Percentiles rank a stretch among this genome's conserved stretches.
phyloP scores from a whole-genome alignment of 2,797 vertebrate species.

The Acrossocheilus wenchowensis region DNA sequence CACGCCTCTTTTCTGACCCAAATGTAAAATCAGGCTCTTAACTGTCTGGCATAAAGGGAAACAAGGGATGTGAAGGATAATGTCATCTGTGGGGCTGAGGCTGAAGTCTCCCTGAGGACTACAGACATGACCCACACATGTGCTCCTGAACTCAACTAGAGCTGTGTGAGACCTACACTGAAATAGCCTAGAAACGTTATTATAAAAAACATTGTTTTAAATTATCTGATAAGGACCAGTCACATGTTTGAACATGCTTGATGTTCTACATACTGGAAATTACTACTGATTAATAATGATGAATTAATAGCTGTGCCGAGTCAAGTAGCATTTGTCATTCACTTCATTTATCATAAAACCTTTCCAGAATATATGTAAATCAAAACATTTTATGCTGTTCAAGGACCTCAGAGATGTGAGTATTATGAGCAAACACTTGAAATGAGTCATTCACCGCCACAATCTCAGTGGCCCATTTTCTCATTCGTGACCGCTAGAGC shows the following conservation, averaged over 20 bases:
- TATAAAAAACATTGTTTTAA: not conserved
- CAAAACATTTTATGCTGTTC: not conserved
- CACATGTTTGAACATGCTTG: not conserved
- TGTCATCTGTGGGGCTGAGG: not conserved
- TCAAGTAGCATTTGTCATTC: not conserved
- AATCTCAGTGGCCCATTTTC: not conserved
- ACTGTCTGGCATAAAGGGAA: not conserved
- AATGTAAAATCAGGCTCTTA: constrained; percentile 15
- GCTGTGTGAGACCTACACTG: constrained; percentile 20
- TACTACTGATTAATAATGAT: not conserved
- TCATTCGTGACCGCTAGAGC: not conserved
- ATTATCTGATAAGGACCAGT: not conserved
- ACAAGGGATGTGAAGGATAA: constrained; percentile 2
- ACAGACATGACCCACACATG: constrained; percentile 25
- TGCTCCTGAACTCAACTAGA: not conserved
- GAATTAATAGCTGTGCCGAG: not conserved
- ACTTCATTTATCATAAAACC: not conserved
- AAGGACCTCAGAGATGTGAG: not conserved
- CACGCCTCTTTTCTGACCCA: not conserved
- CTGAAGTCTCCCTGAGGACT: constrained; percentile 11
- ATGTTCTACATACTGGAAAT: not conserved
- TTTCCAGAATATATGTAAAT: not conserved
- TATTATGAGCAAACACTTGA: not conserved
- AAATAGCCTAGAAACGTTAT: not conserved
- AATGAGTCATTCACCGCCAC: not conserved